Percentiles rank a stretch among this genome's conserved stretches.
phyloP scores from a whole-genome alignment of 2,888 invertebrate species.

The Xestia xanthographa region DNA sequence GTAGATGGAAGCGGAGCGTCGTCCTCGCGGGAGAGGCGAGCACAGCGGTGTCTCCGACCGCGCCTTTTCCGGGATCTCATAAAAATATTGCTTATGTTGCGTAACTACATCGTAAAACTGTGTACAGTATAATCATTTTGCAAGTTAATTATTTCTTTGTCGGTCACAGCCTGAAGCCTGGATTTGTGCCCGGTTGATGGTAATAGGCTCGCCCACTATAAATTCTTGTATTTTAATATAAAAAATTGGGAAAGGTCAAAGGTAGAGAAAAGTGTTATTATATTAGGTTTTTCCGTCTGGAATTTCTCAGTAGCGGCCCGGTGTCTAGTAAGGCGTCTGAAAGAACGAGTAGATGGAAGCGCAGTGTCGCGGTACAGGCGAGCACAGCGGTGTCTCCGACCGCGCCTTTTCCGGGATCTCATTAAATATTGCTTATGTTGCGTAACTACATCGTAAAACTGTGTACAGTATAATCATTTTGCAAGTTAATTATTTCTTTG shows the following conservation, averaged over 20 bases:
- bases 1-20: conserved; percentile 10
- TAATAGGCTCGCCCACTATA: not conserved
- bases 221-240: no score
- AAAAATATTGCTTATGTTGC: not conserved
- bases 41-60: not conserved
- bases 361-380: conserved; percentile 9
- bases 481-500: not conserved
- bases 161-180: not conserved
- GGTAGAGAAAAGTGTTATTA: not conserved
- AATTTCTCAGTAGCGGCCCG: not conserved
- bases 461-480: not conserved
- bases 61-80: not conserved
- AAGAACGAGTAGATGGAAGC: conserved; percentile 15
- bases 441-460: not conserved
- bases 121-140: not conserved
- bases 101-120: not conserved
- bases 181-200: not conserved
- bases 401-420: no score
- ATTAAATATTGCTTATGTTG: not conserved
- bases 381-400: not conserved
- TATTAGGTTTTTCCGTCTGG: not conserved
- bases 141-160: not conserved
- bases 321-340: not conserved
- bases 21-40: conserved; percentile 5
- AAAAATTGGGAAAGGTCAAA: no score